These are phyloP conservation scores for Zeuzera pyrina DNA, from an alignment of 2,888 invertebrate species.

Conservation along the genomic window DNA sequence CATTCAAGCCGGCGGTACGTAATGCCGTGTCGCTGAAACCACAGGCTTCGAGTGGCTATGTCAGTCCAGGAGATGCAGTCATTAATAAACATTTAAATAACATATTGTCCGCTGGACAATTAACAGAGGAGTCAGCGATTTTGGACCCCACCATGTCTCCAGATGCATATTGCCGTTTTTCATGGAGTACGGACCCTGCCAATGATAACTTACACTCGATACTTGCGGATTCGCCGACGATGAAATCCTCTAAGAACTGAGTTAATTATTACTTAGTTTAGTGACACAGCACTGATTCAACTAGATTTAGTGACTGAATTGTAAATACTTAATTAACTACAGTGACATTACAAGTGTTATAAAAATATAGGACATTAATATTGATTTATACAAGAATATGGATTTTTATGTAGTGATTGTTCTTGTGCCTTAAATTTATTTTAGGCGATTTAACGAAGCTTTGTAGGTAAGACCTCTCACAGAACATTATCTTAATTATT, in stretches of 20 bases:
- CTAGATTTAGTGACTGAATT: constrained; percentile 44
- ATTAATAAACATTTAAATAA: constrained; percentile 61
- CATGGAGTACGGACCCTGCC: constrained; percentile 63
- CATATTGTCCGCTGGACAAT: constrained; percentile 43
- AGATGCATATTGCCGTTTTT: constrained; percentile 66
- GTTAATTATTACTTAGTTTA: constrained; percentile 28
- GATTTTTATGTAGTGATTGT: constrained; percentile 67
- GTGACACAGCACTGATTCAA: constrained; percentile 40
- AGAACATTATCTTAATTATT: no score
- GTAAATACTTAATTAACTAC: constrained; percentile 44
- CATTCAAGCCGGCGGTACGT: constrained; percentile 46
- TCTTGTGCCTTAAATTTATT: constrained; percentile 73
- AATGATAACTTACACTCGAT: constrained; percentile 61
- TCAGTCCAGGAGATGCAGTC: constrained; percentile 54
- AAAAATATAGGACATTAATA: constrained; percentile 45
- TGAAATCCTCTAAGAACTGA: constrained; percentile 51
- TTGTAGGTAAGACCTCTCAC: constrained; percentile 61
- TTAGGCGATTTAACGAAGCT: constrained; percentile 59
- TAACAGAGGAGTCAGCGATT: constrained; percentile 52
- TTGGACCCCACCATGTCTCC: constrained; percentile 64
- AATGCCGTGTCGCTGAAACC: constrained; percentile 43
- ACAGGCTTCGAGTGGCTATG: constrained; percentile 48
- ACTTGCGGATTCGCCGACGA: constrained; percentile 45
- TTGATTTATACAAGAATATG: constrained; percentile 44
- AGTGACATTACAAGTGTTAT: constrained; percentile 52